phyloP scores from a whole-genome alignment of 2,113 vertebrate genomes.

The Suncus etruscus region DNA sequence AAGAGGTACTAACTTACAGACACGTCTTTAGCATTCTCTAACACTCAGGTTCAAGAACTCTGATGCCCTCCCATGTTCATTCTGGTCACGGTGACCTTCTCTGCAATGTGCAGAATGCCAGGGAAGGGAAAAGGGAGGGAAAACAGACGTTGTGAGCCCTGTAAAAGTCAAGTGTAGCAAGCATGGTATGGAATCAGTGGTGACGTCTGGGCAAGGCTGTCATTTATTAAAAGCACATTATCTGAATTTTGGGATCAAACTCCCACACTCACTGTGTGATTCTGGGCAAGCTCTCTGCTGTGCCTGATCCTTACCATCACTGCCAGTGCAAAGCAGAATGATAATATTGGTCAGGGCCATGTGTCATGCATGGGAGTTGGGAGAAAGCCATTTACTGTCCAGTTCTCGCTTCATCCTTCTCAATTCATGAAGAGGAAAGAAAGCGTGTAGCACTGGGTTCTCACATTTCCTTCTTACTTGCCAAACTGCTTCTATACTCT shows the following conservation, averaged over 20 bases:
- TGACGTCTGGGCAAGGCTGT: not conserved
- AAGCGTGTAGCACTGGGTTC: not conserved
- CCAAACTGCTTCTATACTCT: not conserved
- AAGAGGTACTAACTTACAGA: slow-evolving; percentile 37
- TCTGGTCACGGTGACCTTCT: not conserved
- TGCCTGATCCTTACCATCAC: not conserved
- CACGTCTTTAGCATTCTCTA: slow-evolving; percentile 28
- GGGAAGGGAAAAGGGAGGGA: not conserved
- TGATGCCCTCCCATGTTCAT: not conserved
- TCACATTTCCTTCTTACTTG: not conserved
- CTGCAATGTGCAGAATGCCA: not conserved
- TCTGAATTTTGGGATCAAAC: not conserved
- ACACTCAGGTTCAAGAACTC: not conserved
- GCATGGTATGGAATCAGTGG: no score
- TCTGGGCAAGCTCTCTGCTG: not conserved
- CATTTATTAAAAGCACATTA: not conserved
- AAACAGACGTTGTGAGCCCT: not conserved
- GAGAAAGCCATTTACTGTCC: not conserved
- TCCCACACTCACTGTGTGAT: not conserved
- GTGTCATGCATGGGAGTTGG: not conserved
- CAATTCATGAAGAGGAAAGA: not conserved
- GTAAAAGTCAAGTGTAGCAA: not conserved
- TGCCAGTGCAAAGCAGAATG: not conserved
- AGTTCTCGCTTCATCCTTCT: not conserved
- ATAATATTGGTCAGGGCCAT: no score